Percentiles rank a stretch among this genome's conserved stretches.
Conservation (phyloP, 2,113 vertebrate species). For the Elachura formosa region DNA sequence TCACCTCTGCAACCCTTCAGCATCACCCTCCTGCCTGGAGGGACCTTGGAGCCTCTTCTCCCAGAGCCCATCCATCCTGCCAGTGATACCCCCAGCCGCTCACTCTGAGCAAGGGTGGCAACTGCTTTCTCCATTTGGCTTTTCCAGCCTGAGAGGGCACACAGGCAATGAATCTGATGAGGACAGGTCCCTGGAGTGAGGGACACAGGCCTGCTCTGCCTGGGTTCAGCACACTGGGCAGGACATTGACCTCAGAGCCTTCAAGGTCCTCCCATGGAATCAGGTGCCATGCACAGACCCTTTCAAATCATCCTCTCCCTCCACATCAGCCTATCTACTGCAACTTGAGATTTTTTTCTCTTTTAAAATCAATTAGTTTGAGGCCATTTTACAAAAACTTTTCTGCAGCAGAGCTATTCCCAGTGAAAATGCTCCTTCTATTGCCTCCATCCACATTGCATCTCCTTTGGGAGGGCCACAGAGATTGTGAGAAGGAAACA, state of each 20-base stretch:
- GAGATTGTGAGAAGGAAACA: background rate
- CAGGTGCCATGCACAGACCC: background rate
- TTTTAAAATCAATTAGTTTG: background rate
- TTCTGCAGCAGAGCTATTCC: background rate
- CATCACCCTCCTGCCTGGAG: background rate
- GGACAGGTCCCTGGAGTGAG: background rate
- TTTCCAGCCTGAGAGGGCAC: background rate
- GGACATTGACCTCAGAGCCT: background rate
- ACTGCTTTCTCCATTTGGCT: background rate
- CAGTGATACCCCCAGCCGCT: background rate
- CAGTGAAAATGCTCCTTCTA: background rate
- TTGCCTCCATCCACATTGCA: background rate
- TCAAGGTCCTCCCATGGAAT: background rate
- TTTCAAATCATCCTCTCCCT: background rate
- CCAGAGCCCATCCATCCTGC: background rate
- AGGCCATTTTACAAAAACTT: background rate
- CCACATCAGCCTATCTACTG: background rate
- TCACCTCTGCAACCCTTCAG: background rate
- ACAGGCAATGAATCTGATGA: background rate
- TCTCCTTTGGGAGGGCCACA: background rate
- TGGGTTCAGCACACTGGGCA: background rate
- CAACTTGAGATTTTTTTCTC: background rate
- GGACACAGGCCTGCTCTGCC: background rate
- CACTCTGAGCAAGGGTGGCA: background rate
- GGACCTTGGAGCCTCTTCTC: background rate